Conservation (phyloP, 1,140 invertebrate species). For the Aphis gossypii region DNA sequence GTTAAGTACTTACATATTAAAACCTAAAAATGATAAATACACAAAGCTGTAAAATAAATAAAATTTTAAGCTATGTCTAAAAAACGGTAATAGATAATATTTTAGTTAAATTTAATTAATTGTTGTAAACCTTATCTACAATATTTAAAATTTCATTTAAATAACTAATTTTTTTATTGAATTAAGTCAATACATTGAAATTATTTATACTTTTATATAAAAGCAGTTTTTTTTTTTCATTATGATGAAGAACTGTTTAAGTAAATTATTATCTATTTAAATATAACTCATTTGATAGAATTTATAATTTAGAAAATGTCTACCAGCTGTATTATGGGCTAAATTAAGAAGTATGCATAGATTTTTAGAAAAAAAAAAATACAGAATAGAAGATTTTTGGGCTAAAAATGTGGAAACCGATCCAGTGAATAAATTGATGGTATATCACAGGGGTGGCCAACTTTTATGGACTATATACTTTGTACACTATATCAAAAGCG, state of each 20-base stretch:
- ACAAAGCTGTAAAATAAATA: background rate
- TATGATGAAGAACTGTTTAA: background rate
- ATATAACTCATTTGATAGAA: background rate
- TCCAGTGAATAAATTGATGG: constrained; percentile 8
- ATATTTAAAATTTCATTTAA: too few species aligned
- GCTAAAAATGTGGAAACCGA: background rate
- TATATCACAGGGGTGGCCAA: background rate
- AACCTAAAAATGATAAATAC: background rate
- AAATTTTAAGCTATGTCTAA: background rate
- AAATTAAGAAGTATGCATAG: background rate
- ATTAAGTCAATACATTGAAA: too few species aligned
- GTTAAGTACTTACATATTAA: background rate
- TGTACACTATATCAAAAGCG: background rate
- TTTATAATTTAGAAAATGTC: background rate
- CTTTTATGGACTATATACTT: background rate
- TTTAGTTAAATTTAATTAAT: background rate
- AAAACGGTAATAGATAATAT: background rate
- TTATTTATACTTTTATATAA: background rate
- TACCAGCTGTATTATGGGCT: background rate
- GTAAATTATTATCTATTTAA: background rate
- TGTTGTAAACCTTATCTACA: too few species aligned
- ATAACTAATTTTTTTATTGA: too few species aligned
- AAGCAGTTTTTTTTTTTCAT: background rate
- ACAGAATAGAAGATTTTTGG: background rate
- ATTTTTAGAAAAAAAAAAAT: background rate